Evolutionary conservation across 2,888 invertebrate genomes (phyloP), one percentile per base, ranked within the genome.

Genomic region (Alcis repandata): DNA sequence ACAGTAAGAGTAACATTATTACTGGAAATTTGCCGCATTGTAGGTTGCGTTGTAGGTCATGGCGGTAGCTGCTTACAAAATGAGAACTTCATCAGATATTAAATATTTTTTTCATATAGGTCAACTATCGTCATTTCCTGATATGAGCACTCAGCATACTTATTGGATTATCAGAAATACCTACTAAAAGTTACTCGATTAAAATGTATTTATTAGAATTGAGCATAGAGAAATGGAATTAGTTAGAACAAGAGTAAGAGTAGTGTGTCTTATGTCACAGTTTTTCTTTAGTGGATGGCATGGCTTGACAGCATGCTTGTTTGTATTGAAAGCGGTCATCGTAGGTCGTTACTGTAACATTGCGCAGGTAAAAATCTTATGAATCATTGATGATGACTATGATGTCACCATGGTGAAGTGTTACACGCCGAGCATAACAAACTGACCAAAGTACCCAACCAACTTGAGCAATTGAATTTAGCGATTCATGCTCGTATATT

Each of bases 301-400:
- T 32, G 40, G 0, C 22, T 36, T 45, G 60, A 53, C 56, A 51
- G 59, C 57, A 48, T 8, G 0, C 22, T 36, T 45, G 60, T 60
- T 59, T 54, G 59, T 59, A 48, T 8, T 27, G 53, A 64, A 68
- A 67, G 52, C 62, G 68, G 71, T 66, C 72, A 70, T 43, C 56
- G 60, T 52, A 69, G 66, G 68, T 68, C 69, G 68, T 61, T 58
- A 41, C 61, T 38, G 40, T 33, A 56, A 36, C 41, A 20, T 70
- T 69, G 54, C 65, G 63, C 67, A 64, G 67, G 62, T 67, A 78
- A 82, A 38, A 77, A 78, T 75, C 70, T 78, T 69, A 80, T 87
- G 87, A 88, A 79, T 88, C 86, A 87, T 73, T 73, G 76, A 80
- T 89, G 87, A 89, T 82, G 15, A 59, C 17, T 53, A 68, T 71